Evolutionary conservation across 2,888 invertebrate species (phyloP).

Genomic region (Liodrosophila aerea): DNA sequence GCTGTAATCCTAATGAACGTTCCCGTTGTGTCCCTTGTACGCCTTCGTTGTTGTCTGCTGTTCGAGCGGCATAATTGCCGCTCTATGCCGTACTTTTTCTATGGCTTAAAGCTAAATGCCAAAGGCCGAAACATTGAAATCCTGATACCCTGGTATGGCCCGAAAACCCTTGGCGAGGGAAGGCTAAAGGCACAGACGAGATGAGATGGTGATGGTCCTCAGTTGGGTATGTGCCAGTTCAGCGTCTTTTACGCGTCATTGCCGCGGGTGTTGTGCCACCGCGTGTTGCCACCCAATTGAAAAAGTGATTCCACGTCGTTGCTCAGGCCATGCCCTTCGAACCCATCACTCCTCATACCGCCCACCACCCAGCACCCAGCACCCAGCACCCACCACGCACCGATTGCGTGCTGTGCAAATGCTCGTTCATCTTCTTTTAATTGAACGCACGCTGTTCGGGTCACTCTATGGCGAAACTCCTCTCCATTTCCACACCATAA

Average conservation of each 20-base stretch:
- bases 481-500: not conserved
- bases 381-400: too few relatives aligned
- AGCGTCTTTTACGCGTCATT: conserved; percentile 57
- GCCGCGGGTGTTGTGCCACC: conserved; percentile 31
- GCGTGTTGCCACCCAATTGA: conserved; percentile 29
- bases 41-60: conserved; percentile 22
- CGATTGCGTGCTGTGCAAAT: conserved; percentile 25
- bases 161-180: not conserved
- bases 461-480: conserved; percentile 3
- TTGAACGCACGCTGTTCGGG: conserved; percentile 51
- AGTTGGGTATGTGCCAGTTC: conserved; percentile 27
- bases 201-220: not conserved
- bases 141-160: too few relatives aligned
- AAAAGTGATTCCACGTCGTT: conserved; percentile 17
- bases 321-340: conserved; percentile 19
- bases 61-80: conserved; percentile 43
- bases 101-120: conserved; percentile 30
- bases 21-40: conserved; percentile 13
- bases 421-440: conserved; percentile 60
- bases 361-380: too few relatives aligned
- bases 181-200: not conserved
- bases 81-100: conserved; percentile 40
- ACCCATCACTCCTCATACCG: not conserved
- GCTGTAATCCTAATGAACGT: conserved; percentile 53
- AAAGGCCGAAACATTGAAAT: conserved; percentile 4